Evolutionary conservation across 2,797 vertebrate genomes (phyloP).

Genomic region (Aplochiton taeniatus): DNA sequence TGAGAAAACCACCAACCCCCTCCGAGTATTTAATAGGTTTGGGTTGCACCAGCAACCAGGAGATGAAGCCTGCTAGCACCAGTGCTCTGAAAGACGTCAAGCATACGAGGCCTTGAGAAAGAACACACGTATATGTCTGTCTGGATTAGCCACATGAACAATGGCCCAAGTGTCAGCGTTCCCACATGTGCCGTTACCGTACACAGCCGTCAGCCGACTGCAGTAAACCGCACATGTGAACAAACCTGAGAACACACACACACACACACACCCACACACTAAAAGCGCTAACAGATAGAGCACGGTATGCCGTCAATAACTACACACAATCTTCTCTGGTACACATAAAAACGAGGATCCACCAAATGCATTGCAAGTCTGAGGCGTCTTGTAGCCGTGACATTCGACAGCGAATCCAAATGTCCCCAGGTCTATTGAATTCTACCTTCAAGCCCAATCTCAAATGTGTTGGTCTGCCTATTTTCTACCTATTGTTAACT

Average conservation of each 20-base stretch:
- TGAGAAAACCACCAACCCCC: conserved; percentile 39
- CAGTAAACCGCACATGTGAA: neutral
- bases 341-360: too few relatives aligned
- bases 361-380: too few relatives aligned
- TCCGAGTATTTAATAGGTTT: conserved; percentile 57
- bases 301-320: neutral
- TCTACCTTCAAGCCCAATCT: too few relatives aligned
- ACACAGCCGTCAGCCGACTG: too few relatives aligned
- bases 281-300: conserved; percentile 2
- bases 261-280: conserved; percentile 12
- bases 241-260: neutral
- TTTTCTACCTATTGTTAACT: too few relatives aligned
- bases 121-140: conserved; percentile 35
- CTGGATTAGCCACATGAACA: conserved; percentile 42
- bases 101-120: conserved; percentile 26
- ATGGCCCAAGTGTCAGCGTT: conserved; percentile 14
- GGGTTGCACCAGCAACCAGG: conserved; percentile 41
- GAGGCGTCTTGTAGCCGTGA: too few relatives aligned
- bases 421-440: too few relatives aligned
- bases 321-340: neutral
- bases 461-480: too few relatives aligned
- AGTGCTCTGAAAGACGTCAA: conserved; percentile 6
- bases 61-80: conserved; percentile 32
- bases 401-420: too few relatives aligned
- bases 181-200: too few relatives aligned